Evolutionary conservation across 2,797 vertebrate genomes (phyloP).

Genomic region (Thamnophis elegans): DNA sequence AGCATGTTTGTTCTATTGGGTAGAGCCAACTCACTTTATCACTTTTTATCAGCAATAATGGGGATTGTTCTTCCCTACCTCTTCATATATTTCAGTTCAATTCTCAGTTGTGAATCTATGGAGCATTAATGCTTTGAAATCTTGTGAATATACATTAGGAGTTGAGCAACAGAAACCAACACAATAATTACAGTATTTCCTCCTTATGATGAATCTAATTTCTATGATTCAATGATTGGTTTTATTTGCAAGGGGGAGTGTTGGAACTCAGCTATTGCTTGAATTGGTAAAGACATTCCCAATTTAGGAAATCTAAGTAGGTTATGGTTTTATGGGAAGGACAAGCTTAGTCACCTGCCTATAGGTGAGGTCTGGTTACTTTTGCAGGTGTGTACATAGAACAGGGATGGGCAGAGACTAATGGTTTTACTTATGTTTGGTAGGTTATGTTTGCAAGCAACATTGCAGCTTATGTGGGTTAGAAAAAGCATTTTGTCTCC

Average conservation of each 20-base stretch:
- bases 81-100: neutral
- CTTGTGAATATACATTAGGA: neutral
- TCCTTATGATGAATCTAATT: neutral
- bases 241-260: neutral
- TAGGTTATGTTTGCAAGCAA: constrained; percentile 1
- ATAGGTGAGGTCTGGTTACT: constrained; percentile 17
- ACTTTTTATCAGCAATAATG: neutral
- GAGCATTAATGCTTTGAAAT: neutral
- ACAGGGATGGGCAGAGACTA: constrained; percentile 15
- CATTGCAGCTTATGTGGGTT: neutral
- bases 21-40: neutral
- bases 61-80: neutral
- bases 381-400: constrained; percentile 17
- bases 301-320: constrained; percentile 18
- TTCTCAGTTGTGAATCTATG: neutral
- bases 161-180: neutral
- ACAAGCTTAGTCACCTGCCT: constrained; percentile 18
- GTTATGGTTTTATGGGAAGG: constrained; percentile 6
- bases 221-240: neutral
- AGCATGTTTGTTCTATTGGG: neutral
- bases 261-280: neutral
- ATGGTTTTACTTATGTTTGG: constrained; percentile 4
- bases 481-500: neutral
- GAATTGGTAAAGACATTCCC: constrained; percentile 7
- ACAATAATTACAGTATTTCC: neutral